Evolutionary conservation across 2,113 vertebrate species (phyloP).

Genomic region (Lampris megalopsis): DNA sequence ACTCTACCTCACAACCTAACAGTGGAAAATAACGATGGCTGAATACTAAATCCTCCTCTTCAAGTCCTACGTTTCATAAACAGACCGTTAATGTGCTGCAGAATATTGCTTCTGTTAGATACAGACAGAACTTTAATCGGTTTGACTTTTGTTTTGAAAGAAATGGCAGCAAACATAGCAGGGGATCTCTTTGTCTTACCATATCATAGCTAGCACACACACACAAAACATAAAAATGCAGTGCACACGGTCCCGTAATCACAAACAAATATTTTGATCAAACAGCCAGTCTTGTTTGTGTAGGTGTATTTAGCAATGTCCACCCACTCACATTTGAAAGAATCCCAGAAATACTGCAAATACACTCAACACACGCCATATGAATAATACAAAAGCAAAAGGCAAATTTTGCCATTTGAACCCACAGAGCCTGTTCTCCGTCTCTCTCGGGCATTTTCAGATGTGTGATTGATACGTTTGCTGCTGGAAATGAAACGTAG

Average conservation of each 20-base stretch:
- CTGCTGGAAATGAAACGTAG: too few relatives aligned
- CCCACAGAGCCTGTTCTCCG: too few relatives aligned
- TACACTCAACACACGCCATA: too few relatives aligned
- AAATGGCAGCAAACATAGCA: not conserved
- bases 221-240: not conserved
- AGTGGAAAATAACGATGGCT: not conserved
- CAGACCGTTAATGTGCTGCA: conserved; percentile 30
- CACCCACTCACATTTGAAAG: too few relatives aligned
- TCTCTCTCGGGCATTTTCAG: too few relatives aligned
- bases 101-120: conserved; percentile 25
- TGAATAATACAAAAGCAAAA: too few relatives aligned
- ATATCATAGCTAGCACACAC: conserved; percentile 3
- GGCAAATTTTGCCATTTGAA: too few relatives aligned
- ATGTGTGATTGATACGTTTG: too few relatives aligned
- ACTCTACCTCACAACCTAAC: not conserved
- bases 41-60: conserved; percentile 32
- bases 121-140: conserved; percentile 18
- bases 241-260: not conserved
- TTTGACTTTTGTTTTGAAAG: conserved; percentile 47
- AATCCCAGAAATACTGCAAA: too few relatives aligned
- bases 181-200: conserved; percentile 11
- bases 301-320: too few relatives aligned
- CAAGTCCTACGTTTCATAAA: conserved; percentile 23
- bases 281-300: too few relatives aligned
- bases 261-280: too few relatives aligned